Evolutionary conservation across 2,888 invertebrate species (phyloP).

Genomic region (Lapara coniferarum): DNA sequence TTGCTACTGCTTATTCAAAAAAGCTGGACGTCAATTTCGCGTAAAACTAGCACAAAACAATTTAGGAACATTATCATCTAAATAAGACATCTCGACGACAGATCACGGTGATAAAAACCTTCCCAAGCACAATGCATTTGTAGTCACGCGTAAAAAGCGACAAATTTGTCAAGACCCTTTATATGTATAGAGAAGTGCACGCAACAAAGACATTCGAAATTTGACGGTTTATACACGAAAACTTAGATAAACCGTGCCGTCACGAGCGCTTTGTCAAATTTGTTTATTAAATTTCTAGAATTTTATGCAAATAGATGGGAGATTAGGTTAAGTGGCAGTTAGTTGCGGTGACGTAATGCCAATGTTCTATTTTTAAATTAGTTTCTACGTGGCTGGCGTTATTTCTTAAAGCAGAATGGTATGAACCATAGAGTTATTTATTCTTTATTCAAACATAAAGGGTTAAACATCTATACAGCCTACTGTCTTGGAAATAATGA

Average conservation of each 20-base stretch:
- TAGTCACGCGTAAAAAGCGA: slow-evolving; percentile 16
- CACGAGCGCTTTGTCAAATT: slow-evolving; percentile 27
- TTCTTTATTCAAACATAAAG: too few relatives aligned
- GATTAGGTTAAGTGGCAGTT: slow-evolving; percentile 19
- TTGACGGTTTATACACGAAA: slow-evolving; percentile 19
- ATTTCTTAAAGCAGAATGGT: neutral
- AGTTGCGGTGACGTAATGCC: slow-evolving; percentile 8
- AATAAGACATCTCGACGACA: slow-evolving; percentile 23
- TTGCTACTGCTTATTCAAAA: neutral
- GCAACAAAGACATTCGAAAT: neutral
- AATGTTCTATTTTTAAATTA: neutral
- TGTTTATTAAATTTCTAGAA: slow-evolving; percentile 21
- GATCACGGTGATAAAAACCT: slow-evolving; percentile 25
- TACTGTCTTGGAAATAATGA: too few relatives aligned
- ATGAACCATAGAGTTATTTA: too few relatives aligned
- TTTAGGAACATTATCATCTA: slow-evolving; percentile 23
- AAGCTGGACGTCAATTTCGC: neutral
- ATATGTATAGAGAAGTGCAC: neutral
- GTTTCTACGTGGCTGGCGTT: neutral
- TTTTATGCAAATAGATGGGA: slow-evolving; percentile 22
- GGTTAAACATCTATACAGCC: too few relatives aligned
- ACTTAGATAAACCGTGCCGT: slow-evolving; percentile 16
- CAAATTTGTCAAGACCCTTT: slow-evolving; percentile 13
- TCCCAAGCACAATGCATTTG: slow-evolving; percentile 17
- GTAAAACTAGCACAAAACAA: neutral